Percentiles rank a stretch among this genome's conserved stretches.
These are phyloP conservation scores for Thumatha senex DNA, from an alignment of 2,888 invertebrate species.

Conservation along the genomic window DNA sequence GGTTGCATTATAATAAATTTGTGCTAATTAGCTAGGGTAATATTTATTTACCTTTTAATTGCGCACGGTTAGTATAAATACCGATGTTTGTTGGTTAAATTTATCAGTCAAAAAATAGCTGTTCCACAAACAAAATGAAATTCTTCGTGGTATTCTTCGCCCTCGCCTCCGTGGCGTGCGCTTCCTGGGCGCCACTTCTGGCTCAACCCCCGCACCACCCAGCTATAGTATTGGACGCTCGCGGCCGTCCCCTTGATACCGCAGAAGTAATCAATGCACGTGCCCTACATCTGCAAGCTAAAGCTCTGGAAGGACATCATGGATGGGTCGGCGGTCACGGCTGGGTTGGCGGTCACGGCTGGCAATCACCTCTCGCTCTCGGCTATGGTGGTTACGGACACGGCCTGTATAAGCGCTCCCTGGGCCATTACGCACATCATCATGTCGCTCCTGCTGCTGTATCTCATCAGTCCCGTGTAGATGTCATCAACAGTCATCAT, in stretches of 20 bases:
- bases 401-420: constrained; percentile 57
- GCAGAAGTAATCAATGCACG: constrained; percentile 77
- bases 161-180: constrained; percentile 83
- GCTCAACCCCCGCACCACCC: constrained; percentile 76
- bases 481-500: constrained; percentile 44
- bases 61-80: constrained; percentile 78
- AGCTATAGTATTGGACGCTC: constrained; percentile 73
- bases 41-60: constrained; percentile 68
- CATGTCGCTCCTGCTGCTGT: constrained; percentile 44
- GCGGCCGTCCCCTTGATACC: constrained; percentile 77
- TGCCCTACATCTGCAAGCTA: constrained; percentile 75
- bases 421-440: constrained; percentile 43
- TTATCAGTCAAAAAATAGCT: constrained; percentile 42
- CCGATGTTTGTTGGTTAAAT: constrained; percentile 40
- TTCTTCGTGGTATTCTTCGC: constrained; percentile 85
- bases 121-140: constrained; percentile 60
- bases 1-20: constrained; percentile 39
- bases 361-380: constrained; percentile 22
- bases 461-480: constrained; percentile 52
- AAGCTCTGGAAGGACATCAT: constrained; percentile 68
- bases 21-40: constrained; percentile 55
- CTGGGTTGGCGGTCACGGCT: neutral
- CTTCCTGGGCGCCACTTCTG: constrained; percentile 71
- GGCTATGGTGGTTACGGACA: constrained; percentile 43
- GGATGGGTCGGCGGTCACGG: constrained; percentile 39